Base-by-base conservation (phyloP, 2,113 vertebrate genomes). In the Peromyscus leucopus region DNA sequence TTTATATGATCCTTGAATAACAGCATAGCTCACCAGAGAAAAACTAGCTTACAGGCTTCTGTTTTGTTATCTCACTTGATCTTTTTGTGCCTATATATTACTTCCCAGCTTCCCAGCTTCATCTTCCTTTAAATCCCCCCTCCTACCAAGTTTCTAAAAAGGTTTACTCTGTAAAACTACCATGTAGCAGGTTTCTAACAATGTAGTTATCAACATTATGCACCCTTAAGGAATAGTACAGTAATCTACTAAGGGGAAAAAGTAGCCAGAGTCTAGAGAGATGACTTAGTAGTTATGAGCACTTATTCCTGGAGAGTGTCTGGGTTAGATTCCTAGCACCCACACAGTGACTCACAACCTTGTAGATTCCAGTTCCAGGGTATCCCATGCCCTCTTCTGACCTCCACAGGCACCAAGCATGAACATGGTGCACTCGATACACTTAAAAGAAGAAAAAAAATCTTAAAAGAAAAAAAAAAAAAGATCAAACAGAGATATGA, bases 151-250 rank as follows among this genome's bases (percentile, higher is more conserved):
- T 96, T 95, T 90, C 89, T 92, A 42, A 57, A 79, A 87, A 93
- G 48, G 17, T 92, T 89, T 83, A 78, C 89, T 74, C 71, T 95
- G 13, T 74, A 94, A 89, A 96, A 92, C 63, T 87, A 79, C 36
- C 21, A 78, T 11, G 21, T 92, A 78, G 90, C 2, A 92, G 76
- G 92, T 97, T 90, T 91, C 65, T 88, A 87, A 95, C 48, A 51
- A 59, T 75, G 83, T 22, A 96, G 46, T 55, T 31, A 94, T 39
- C 55, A 87, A 65, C 13, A 57, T 63, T 36, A 85, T 82, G 48
- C 15, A 96, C 13, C 59, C 67, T 65, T 5, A 90, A 57, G 12
- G n/a, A 46, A 78, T 90, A 93, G 83, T 96, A 55, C 67, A 89
- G 42, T 51, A 90, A 82, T 67, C 24, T 88, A 69, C 31, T 59